Percentiles rank a stretch among this genome's conserved stretches.
Evolutionary conservation across 2,888 invertebrate species (phyloP).

Genomic region (Drosophila emarginata): DNA sequence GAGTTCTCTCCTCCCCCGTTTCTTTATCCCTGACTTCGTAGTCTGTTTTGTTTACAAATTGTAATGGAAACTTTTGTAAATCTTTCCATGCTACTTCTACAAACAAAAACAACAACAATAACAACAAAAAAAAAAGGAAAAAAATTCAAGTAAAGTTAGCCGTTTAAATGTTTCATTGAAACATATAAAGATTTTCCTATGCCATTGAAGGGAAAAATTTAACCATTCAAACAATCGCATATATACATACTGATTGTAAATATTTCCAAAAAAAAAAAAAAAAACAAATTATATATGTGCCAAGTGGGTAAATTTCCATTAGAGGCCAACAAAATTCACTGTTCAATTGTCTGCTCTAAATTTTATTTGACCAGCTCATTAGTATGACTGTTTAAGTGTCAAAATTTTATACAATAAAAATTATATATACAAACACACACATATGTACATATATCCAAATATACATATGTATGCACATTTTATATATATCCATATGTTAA

Average conservation of each 20-base stretch:
- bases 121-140: conserved; percentile 40
- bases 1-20: conserved; percentile 34
- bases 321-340: conserved; percentile 18
- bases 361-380: conserved; percentile 57
- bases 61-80: conserved; percentile 71
- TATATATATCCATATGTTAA: neutral
- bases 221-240: conserved; percentile 32
- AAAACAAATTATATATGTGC: conserved; percentile 36
- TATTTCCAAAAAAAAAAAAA: conserved; percentile 11
- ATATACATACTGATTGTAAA: conserved; percentile 34
- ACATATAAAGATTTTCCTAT: neutral
- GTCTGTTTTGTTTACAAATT: conserved; percentile 62
- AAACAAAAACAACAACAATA: conserved; percentile 23
- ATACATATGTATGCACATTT: neutral
- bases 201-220: neutral
- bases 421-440: conserved; percentile 17
- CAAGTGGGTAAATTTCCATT: conserved; percentile 76
- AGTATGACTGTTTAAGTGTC: conserved; percentile 48
- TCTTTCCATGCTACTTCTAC: conserved; percentile 53
- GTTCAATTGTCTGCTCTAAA: conserved; percentile 12
- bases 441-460: conserved; percentile 19
- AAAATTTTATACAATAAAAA: conserved; percentile 19
- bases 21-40: conserved; percentile 2
- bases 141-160: neutral
- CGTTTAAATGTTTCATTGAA: conserved; percentile 2